Base-by-base conservation (phyloP, 2,113 vertebrate genomes). In the Neofelis nebulosa region DNA sequence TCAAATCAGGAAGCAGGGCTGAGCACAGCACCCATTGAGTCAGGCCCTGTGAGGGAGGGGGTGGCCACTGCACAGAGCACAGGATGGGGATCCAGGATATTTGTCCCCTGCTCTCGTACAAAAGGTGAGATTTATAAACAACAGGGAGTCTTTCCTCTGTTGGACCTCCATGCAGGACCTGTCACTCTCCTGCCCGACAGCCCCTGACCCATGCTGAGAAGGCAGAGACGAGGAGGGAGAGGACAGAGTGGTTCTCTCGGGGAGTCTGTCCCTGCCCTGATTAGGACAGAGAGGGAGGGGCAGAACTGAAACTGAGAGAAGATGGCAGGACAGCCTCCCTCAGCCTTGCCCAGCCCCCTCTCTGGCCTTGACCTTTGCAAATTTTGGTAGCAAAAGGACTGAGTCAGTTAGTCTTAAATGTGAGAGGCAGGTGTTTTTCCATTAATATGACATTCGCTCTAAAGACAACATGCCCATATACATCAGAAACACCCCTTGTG, bases 31-130 rank as follows among this genome's bases (percentile, higher is more conserved):
- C 66, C 1, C 36, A 12, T 29, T 0, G 12, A 85, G n/a, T 16
- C 9, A 18, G 25, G 36, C 41, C 55, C 65, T 21, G 3, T 0
- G 0, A 33, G 66, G 55, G 10, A 25, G 27, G 55, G 7, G 7
- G 11, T 41, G 19, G 63, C 23, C 71, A 10, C 33, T n/a, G 36
- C 7, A 8, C 80, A 41, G 55, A 31, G 19, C 19, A 16, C 0
- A 0, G 25, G 38, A 27, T 9, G 4, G 14, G 55, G 18, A 50
- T 18, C 13, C 29, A 23, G 74, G 31, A 29, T 10, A 3, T 27
- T 9, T 23, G 27, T 31, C 95, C 63, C 68, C 76, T 61, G 82
- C 48, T 55, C 78, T 31, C 29, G 38, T 11, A 19, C 2, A 12
- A 50, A 63, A 90, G 61, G n/a, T n/a, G 27, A 79, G 33, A n/a